Base-by-base conservation (phyloP, 1,140 invertebrate genomes). In the Neodiprion pinetum region DNA sequence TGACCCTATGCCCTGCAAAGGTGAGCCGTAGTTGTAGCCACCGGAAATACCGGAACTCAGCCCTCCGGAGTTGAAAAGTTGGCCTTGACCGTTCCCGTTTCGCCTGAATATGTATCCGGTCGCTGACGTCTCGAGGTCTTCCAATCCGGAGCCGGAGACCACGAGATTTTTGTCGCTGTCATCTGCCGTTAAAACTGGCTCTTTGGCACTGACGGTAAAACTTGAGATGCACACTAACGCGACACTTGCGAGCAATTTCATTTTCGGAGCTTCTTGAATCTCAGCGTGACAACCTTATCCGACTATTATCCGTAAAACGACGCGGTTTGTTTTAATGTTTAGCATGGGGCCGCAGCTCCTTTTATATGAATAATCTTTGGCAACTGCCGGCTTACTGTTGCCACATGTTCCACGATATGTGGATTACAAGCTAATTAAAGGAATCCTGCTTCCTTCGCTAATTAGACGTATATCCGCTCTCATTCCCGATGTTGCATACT, bases 111-210 rank as follows among this genome's bases (percentile, higher is more conserved):
- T 72, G 70, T 79, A 80, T 70, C 76, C 73, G 7, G 75, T 76
- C 21, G 76, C 73, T 17, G 78, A 78, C 68, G 78, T 76, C 74
- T 78, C 77, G 23, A 80, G 70, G 67, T 79, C 79, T 74, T 61
- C 53, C 5, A 9, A 61, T 17, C 53, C 53, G n/a, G 53, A 9
- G 53, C 53, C 53, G 4, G 53, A 61, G 53, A 61, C 53, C n/a
- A 14, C 11, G 0, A 61, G 53, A 12, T 61, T 61, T 8, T 14
- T 12, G 53, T 61, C 53, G 11, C 11, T 17, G 53, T 61, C 53
- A 61, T 61, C 53, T 61, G n/a, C n/a, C n/a, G 11, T 12, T 14
- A 9, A 61, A 61, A 61, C n/a, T 61, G n/a, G 53, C 11, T 61
- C 9, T 17, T 7, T 17, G 53, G 53, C 53, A 61, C 53, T 61